A percentile compares a stretch with the other conserved stretches of the same genome.
Evolutionary conservation across 2,113 vertebrate species (phyloP).

Genomic region (Malurus cyaneus): DNA sequence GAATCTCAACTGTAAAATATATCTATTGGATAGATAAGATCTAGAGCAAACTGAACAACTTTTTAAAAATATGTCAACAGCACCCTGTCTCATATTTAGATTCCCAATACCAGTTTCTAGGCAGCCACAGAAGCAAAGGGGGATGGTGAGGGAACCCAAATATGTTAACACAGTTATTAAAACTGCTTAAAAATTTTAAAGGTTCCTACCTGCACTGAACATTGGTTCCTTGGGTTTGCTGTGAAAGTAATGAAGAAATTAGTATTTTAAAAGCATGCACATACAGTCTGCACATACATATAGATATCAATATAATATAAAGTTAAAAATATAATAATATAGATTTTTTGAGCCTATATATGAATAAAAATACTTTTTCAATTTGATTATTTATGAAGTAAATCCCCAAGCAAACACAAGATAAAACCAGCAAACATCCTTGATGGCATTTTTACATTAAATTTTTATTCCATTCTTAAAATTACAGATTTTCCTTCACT

Average conservation of each 20-base stretch:
- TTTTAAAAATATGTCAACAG: background rate
- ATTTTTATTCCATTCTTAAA: background rate
- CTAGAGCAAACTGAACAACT: background rate
- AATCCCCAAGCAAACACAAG: background rate
- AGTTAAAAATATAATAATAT: background rate
- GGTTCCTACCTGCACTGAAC: slow-evolving; percentile 93
- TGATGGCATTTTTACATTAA: background rate
- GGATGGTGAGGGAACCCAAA: background rate
- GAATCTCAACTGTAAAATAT: background rate
- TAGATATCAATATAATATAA: background rate
- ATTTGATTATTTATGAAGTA: background rate
- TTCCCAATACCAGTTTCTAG: background rate
- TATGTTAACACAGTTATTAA: background rate
- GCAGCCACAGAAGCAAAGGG: background rate
- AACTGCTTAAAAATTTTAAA: background rate
- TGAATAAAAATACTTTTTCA: background rate
- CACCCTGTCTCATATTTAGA: background rate
- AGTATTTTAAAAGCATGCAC: background rate
- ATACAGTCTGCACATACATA: background rate
- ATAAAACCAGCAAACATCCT: background rate
- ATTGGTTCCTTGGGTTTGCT: slow-evolving; percentile 98
- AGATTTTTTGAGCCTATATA: background rate
- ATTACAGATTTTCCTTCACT: background rate
- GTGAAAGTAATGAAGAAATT: slow-evolving; percentile 61
- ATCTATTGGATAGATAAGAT: background rate